Percentiles rank a stretch among this genome's conserved stretches.
Evolutionary conservation across 2,888 invertebrate genomes (phyloP).

Genomic region (Mesorhabditis spiculigera): DNA sequence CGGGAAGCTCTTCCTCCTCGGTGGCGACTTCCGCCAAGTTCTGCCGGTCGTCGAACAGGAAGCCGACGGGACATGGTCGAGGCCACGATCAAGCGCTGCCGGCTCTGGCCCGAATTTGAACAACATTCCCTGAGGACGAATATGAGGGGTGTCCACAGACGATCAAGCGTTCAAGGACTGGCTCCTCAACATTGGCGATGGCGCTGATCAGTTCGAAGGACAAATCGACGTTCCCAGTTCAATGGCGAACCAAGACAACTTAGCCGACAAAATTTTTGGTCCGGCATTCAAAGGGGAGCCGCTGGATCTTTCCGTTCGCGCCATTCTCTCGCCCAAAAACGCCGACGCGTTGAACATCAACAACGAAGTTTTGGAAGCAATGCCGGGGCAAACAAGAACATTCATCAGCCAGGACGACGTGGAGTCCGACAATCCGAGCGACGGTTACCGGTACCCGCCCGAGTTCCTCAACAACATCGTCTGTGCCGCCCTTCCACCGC

Average conservation of each 20-base stretch:
- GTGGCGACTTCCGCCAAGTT: too few species aligned
- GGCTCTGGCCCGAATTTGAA: constrained; percentile 11
- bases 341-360: constrained; percentile 15
- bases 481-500: constrained; percentile 15
- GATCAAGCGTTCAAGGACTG: constrained; percentile 9
- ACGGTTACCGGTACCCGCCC: constrained; percentile 6
- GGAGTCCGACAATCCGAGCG: not conserved
- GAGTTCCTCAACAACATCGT: constrained; percentile 12
- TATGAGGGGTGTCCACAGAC: too few species aligned
- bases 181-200: constrained; percentile 17
- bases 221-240: constrained; percentile 11
- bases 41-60: constrained; percentile 17
- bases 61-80: constrained; percentile 8
- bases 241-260: constrained; percentile 6
- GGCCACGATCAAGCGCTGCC: constrained; percentile 12
- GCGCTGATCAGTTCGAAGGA: too few species aligned
- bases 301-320: constrained; percentile 6
- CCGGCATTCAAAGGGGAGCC: not conserved
- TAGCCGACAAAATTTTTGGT: constrained; percentile 13
- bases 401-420: not conserved
- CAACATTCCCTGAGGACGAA: constrained; percentile 11
- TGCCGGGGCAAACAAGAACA: not conserved
- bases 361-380: constrained; percentile 7
- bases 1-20: not conserved
- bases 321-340: constrained; percentile 17